phyloP scores from a whole-genome alignment of 2,888 invertebrate species.

The Agrotis clavis region DNA sequence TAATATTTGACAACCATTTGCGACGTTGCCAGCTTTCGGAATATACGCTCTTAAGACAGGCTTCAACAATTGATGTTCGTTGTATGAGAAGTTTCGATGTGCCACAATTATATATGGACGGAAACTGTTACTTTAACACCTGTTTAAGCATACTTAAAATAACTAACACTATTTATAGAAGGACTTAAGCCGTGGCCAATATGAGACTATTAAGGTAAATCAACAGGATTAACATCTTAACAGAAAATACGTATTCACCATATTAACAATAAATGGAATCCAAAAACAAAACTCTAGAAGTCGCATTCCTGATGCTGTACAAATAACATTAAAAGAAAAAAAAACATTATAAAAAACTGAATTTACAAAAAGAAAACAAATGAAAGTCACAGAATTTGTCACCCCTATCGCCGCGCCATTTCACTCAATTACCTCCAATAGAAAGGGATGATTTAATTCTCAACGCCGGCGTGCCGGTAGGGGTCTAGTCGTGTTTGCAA shows the following conservation, averaged over 20 bases:
- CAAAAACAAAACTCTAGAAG: neutral
- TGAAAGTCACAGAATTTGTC: constrained; percentile 2
- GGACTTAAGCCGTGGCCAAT: constrained; percentile 12
- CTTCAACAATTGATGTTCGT: no score
- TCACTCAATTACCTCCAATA: constrained; percentile 48
- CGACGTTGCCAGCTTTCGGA: no score
- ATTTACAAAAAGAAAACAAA: constrained; percentile 20
- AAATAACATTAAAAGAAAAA: neutral
- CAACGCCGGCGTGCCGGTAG: constrained; percentile 71
- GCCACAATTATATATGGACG: neutral
- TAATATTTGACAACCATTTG: no score
- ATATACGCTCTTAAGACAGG: no score
- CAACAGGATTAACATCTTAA: constrained; percentile 22
- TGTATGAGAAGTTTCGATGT: neutral
- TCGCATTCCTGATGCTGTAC: neutral
- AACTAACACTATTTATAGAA: constrained; percentile 9
- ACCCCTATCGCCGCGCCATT: constrained; percentile 35
- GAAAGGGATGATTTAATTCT: constrained; percentile 69
- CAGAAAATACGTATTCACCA: constrained; percentile 18
- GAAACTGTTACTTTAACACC: neutral
- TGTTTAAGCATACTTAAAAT: constrained; percentile 4
- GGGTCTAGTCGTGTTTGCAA: constrained; percentile 79
- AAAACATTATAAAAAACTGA: neutral
- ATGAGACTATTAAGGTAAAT: neutral
- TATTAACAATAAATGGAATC: neutral